Conservation (phyloP, 2,113 vertebrate genomes). For the Thinocorus orbignyianus region DNA sequence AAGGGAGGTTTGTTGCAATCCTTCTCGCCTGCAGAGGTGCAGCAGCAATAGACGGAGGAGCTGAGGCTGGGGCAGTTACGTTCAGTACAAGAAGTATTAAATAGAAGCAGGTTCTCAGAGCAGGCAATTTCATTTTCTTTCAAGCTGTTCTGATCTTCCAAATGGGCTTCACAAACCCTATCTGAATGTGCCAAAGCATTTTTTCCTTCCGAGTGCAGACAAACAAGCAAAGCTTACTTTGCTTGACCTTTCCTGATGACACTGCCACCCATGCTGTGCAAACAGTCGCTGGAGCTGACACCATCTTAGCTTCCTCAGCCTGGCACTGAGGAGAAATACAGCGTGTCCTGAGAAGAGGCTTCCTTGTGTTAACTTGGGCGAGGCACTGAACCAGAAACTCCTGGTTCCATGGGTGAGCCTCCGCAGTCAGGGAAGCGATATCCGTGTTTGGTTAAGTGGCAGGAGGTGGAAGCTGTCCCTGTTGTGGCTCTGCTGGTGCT, state of each 20-base stretch:
- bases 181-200: constrained; percentile 51
- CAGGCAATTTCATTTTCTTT: not conserved
- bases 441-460: rapidly evolving
- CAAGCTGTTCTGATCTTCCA: constrained; percentile 44
- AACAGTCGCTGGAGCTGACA: constrained; percentile 5
- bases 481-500: not conserved
- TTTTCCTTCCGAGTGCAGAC: constrained; percentile 64
- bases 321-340: not conserved
- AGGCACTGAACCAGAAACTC: not conserved
- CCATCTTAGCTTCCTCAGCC: not conserved
- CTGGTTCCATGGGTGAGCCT: not conserved
- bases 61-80: not conserved
- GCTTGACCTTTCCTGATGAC: constrained; percentile 67
- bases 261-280: constrained; percentile 62
- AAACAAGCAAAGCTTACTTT: constrained; percentile 73
- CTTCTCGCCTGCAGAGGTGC: not conserved
- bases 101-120: not conserved
- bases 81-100: not conserved
- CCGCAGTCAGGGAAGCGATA: rapidly evolving
- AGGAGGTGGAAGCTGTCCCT: not conserved
- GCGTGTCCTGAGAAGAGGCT: not conserved
- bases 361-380: not conserved
- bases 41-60: not conserved
- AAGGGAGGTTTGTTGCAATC: not conserved
- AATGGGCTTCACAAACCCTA: constrained; percentile 62